phyloP scores from a whole-genome alignment of 2,797 vertebrate genomes.

The Tragopan temminckii region DNA sequence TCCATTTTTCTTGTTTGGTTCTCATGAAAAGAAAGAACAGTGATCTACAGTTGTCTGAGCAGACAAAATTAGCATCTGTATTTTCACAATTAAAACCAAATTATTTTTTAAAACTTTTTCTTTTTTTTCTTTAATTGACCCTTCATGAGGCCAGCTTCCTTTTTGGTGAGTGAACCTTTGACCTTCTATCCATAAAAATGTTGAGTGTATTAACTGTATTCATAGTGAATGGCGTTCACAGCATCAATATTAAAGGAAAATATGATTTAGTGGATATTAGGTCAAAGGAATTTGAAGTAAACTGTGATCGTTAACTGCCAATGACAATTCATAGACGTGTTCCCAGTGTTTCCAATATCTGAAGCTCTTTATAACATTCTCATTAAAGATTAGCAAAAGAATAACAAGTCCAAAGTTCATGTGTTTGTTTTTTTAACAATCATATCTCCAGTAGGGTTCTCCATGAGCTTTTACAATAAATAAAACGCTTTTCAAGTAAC shows the following conservation, averaged over 20 bases:
- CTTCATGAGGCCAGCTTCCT: not conserved
- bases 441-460: not conserved
- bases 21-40: not conserved
- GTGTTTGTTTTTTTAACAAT: not conserved
- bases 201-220: not conserved
- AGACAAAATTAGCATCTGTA: not conserved
- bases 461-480: not conserved
- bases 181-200: not conserved
- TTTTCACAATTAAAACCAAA: not conserved
- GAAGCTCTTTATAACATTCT: not conserved
- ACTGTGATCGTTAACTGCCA: not conserved
- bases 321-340: not conserved
- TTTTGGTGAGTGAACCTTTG: not conserved
- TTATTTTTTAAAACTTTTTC: not conserved
- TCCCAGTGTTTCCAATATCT: not conserved
- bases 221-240: not conserved
- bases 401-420: not conserved
- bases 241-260: not conserved
- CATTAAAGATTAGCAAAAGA: not conserved
- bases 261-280: not conserved
- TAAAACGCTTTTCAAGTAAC: not conserved
- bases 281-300: not conserved
- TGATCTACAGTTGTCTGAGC: not conserved
- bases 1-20: not conserved
- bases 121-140: not conserved